Conservation (phyloP, 2,888 invertebrate species). For the Chrysolina oricalcia region DNA sequence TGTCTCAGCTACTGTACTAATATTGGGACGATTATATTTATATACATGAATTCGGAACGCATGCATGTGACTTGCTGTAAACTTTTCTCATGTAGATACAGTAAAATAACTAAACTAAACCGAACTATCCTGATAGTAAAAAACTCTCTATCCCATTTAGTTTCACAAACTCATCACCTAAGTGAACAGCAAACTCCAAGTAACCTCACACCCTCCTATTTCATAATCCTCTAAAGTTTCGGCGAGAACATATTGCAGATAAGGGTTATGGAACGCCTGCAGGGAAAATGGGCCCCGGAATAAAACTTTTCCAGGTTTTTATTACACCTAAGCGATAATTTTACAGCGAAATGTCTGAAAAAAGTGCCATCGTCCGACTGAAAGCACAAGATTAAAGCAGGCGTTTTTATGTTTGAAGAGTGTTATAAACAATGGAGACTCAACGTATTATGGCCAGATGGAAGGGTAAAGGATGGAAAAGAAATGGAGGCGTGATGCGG, state of each 20-base stretch:
- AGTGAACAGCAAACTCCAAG: background rate
- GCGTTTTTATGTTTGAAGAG: constrained; percentile 21
- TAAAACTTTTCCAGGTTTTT: constrained; percentile 14
- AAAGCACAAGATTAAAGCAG: constrained; percentile 13
- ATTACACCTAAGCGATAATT: constrained; percentile 23
- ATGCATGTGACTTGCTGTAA: no score
- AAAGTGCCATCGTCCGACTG: constrained; percentile 12
- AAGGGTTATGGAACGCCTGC: constrained; percentile 6
- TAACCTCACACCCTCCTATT: background rate
- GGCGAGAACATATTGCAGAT: constrained; percentile 18
- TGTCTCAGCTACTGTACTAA: no score
- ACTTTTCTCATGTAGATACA: no score
- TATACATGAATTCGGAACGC: no score
- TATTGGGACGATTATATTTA: no score
- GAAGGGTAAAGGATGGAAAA: background rate
- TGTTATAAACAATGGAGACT: constrained; percentile 20
- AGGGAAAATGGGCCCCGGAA: constrained; percentile 9
- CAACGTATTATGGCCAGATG: background rate
- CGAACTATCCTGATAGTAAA: background rate
- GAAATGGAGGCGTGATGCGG: background rate
- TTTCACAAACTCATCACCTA: background rate
- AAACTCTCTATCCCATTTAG: background rate
- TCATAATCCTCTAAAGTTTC: constrained; percentile 10
- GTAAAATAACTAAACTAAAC: no score
- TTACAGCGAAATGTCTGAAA: constrained; percentile 9